Conservation (phyloP, 2,797 vertebrate species). For the Gallinago solitaria region DNA sequence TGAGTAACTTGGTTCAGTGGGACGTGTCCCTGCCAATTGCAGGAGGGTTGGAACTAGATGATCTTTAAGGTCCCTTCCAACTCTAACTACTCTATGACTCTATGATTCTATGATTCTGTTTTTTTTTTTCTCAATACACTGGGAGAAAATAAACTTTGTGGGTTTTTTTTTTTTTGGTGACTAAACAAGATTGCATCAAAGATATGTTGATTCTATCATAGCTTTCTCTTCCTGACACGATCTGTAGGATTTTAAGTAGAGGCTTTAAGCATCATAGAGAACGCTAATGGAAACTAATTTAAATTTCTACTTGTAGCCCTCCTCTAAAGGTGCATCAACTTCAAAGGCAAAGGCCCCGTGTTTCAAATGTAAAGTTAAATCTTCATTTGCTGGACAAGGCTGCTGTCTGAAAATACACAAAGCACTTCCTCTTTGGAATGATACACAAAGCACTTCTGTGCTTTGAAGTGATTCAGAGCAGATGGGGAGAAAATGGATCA, state of each 20-base stretch:
- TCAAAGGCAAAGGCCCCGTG: not conserved
- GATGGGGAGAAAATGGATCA: not conserved
- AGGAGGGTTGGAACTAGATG: too few relatives aligned
- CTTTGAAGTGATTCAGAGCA: constrained; percentile 27
- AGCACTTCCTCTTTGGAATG: not conserved
- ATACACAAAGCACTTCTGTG: not conserved
- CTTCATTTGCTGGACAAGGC: constrained; percentile 1
- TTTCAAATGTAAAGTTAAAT: constrained; percentile 10
- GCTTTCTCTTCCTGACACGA: not conserved
- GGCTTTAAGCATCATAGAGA: not conserved
- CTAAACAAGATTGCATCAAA: not conserved
- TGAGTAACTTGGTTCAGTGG: too few relatives aligned
- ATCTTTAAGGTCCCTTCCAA: too few relatives aligned
- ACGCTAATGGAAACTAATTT: not conserved
- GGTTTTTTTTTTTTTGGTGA: not conserved
- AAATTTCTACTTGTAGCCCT: not conserved
- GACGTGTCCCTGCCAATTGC: too few relatives aligned
- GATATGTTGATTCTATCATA: not conserved
- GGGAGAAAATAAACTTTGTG: not conserved
- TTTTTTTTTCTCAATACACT: not conserved
- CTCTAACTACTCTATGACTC: too few relatives aligned
- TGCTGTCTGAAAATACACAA: not conserved
- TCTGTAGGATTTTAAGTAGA: not conserved
- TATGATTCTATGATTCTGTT: too few relatives aligned
- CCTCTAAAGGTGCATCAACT: not conserved